Conservation (phyloP, 2,888 invertebrate species). For the Ochropleura plecta region DNA sequence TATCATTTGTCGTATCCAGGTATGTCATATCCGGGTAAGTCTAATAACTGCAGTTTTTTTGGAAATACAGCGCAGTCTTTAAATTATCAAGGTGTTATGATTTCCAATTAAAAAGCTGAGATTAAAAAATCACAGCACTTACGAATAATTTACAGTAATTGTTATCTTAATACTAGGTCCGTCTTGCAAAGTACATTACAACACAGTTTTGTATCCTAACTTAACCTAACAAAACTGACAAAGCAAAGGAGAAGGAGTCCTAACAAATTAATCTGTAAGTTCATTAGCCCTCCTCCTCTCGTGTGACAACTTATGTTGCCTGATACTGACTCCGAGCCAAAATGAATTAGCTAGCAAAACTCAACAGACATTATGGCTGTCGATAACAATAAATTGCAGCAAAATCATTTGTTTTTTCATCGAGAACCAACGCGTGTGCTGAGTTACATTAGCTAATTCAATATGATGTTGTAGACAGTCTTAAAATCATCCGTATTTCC, state of each 20-base stretch:
- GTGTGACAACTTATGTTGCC: not conserved
- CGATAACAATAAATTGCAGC: not conserved
- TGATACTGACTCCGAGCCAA: not conserved
- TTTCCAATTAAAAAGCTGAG: constrained; percentile 6
- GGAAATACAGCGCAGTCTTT: constrained; percentile 21
- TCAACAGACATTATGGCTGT: not conserved
- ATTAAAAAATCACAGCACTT: not conserved
- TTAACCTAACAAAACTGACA: too few species aligned
- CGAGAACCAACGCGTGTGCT: not conserved
- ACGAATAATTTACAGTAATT: not conserved
- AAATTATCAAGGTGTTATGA: constrained; percentile 23
- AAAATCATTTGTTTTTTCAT: not conserved
- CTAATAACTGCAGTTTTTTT: constrained; percentile 22
- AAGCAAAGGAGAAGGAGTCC: not conserved
- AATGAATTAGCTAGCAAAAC: not conserved
- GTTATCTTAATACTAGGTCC: not conserved
- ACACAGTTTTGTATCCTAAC: too few species aligned
- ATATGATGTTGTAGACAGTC: not conserved
- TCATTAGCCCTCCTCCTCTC: not conserved
- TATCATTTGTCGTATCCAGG: constrained; percentile 19
- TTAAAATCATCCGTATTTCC: not conserved
- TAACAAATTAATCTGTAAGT: not conserved
- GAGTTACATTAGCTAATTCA: too few species aligned
- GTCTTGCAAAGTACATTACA: too few species aligned
- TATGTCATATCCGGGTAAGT: constrained; percentile 23